Conservation (phyloP, 2,113 vertebrate genomes). For the Siniperca knerii region DNA sequence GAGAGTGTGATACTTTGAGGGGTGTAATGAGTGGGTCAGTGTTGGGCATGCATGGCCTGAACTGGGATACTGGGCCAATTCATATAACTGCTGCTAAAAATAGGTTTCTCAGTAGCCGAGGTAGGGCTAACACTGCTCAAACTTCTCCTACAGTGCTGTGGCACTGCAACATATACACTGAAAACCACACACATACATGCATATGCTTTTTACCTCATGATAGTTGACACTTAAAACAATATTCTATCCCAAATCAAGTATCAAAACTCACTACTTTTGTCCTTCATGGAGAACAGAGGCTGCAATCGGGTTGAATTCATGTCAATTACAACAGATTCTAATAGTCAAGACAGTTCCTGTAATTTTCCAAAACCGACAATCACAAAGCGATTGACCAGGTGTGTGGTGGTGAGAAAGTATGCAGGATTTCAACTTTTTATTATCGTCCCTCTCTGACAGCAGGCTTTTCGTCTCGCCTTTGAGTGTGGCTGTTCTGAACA, state of each 20-base stretch:
- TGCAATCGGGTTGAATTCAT: too few species aligned
- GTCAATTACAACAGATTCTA: neutral
- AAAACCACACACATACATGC: slow-evolving; percentile 12
- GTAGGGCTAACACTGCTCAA: slow-evolving; percentile 50
- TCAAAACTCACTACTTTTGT: neutral
- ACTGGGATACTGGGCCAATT: slow-evolving; percentile 83
- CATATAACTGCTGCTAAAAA: slow-evolving; percentile 86
- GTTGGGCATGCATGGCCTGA: slow-evolving; percentile 71
- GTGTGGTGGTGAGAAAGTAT: neutral
- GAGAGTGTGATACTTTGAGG: slow-evolving; percentile 54
- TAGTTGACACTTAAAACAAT: neutral
- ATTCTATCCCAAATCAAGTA: neutral
- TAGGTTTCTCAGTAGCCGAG: slow-evolving; percentile 73
- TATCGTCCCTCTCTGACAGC: neutral
- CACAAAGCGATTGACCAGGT: neutral
- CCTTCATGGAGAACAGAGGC: neutral
- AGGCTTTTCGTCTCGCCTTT: neutral
- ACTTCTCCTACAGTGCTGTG: slow-evolving; percentile 26
- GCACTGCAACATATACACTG: slow-evolving; percentile 38
- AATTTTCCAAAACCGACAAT: neutral
- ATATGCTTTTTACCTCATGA: neutral
- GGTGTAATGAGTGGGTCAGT: slow-evolving; percentile 72
- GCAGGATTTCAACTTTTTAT: too few species aligned
- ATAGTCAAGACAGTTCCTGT: neutral
- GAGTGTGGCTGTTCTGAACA: neutral